Conservation (phyloP, 2,888 invertebrate species). For the Tenthredo distinguenda region DNA sequence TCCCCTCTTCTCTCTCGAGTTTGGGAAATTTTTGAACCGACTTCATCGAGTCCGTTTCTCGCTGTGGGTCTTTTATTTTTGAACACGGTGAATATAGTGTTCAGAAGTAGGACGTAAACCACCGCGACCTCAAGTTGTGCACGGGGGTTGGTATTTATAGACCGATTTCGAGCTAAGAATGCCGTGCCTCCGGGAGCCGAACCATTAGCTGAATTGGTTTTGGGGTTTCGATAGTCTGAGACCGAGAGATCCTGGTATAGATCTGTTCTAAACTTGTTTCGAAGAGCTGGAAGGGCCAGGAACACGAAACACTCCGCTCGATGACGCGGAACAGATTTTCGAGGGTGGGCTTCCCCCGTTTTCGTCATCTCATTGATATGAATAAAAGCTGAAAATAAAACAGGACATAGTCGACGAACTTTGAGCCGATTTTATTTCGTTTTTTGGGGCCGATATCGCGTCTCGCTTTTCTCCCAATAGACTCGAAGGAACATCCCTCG, state of each 20-base stretch:
- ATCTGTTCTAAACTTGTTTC: constrained; percentile 14
- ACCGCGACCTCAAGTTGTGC: not conserved
- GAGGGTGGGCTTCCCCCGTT: not conserved
- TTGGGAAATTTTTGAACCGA: no score
- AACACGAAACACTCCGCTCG: not conserved
- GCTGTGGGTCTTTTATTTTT: no score
- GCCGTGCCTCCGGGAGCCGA: not conserved
- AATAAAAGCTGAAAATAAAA: not conserved
- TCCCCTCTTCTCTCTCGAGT: no score
- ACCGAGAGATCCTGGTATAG: not conserved
- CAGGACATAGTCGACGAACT: not conserved
- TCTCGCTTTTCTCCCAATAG: not conserved
- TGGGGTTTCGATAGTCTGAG: not conserved
- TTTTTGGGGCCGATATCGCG: no score
- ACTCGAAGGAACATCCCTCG: not conserved
- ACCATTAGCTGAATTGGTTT: constrained; percentile 51
- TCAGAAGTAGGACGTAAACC: no score
- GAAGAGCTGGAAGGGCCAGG: not conserved
- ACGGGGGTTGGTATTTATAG: constrained; percentile 26
- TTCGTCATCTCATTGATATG: not conserved
- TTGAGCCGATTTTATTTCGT: not conserved
- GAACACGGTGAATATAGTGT: no score
- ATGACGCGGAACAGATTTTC: not conserved
- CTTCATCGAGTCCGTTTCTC: no score
- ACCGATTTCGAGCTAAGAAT: constrained; percentile 14